These are phyloP conservation scores for Beris chalybata DNA, from an alignment of 2,888 invertebrate species.

Conservation along the genomic window DNA sequence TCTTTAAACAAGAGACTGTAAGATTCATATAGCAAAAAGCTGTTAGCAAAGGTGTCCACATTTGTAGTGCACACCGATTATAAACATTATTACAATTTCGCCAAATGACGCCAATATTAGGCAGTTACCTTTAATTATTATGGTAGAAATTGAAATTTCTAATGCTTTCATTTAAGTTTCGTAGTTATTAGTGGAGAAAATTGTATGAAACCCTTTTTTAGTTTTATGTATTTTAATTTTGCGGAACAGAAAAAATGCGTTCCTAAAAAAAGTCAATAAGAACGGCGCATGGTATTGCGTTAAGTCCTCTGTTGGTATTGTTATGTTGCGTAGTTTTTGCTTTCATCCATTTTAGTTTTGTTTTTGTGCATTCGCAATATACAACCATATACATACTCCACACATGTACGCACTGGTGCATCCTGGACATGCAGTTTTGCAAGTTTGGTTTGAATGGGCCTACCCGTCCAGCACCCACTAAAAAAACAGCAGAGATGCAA, in stretches of 20 bases:
- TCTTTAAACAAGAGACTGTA: too few species aligned
- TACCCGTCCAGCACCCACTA: constrained; percentile 18
- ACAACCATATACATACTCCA: neutral
- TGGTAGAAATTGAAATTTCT: too few species aligned
- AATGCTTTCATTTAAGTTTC: too few species aligned
- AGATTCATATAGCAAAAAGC: too few species aligned
- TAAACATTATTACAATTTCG: too few species aligned
- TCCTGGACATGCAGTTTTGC: constrained; percentile 23
- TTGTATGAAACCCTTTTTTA: too few species aligned
- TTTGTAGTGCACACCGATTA: too few species aligned
- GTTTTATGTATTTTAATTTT: too few species aligned
- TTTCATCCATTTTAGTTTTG: constrained; percentile 17
- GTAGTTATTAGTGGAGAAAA: too few species aligned
- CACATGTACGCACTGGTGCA: constrained; percentile 19
- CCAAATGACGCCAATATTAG: too few species aligned
- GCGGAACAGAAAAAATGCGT: neutral
- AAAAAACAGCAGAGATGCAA: constrained; percentile 24
- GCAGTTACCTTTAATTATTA: too few species aligned
- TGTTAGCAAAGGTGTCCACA: too few species aligned
- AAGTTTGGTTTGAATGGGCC: constrained; percentile 11
- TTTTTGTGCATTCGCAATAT: constrained; percentile 18
- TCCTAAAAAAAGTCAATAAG: neutral
- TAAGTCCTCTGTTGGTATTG: neutral
- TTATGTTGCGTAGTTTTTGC: constrained; percentile 11
- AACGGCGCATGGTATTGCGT: neutral